Evolutionary conservation across 2,888 invertebrate species (phyloP), one percentile per base, ranked within the genome.

Genomic region (Drosophila bunnanda): DNA sequence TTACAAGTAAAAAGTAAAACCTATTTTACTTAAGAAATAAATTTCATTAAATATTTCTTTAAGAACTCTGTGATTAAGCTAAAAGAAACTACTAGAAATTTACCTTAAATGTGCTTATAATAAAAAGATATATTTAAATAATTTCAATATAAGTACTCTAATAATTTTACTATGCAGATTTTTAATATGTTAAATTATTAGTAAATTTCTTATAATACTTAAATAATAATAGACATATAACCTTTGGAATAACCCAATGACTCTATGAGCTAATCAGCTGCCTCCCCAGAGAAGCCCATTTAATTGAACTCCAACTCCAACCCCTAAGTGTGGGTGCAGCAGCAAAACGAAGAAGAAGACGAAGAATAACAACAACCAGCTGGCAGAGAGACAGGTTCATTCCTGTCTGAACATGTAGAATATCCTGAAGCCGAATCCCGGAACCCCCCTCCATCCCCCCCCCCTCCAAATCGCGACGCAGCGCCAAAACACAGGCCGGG

Each of bases 401-500:
- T 60, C 25, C 48, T 12, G 28, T 20, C 10, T 41, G 12, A 30
- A 48, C 7, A 30, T 30, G 17, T 30, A 9, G 30, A 12, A 44
- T 46, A 44, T 46, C 43, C 57, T 34, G 13, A 25, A 28, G 12
- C 7, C 28, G 2, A 46, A 28, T n/a, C 46, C 28, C 20, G 30
- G 13, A 22, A 43, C 13, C 36, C 12, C 17, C 25, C 25, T 25
- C 25, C 25, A 2, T 25, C 25, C 25, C 25, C 4, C 25, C 12
- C 17, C 13, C 52, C 25, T 1, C 55, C 36, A 22, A 38, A 44
- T 28, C 60, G 43, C 54, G 52, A 66, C 56, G 30, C 50, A 52
- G 59, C 41, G 43, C 48, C 66, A 58, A 68, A 48, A 60, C 59
- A 61, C 61, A 25, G 56, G 41, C 46, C 62, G 55, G 59, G 74